A percentile compares a stretch with the other conserved stretches of the same genome.
phyloP scores from a whole-genome alignment of 2,113 vertebrate species.

The Nansenia antarctica region DNA sequence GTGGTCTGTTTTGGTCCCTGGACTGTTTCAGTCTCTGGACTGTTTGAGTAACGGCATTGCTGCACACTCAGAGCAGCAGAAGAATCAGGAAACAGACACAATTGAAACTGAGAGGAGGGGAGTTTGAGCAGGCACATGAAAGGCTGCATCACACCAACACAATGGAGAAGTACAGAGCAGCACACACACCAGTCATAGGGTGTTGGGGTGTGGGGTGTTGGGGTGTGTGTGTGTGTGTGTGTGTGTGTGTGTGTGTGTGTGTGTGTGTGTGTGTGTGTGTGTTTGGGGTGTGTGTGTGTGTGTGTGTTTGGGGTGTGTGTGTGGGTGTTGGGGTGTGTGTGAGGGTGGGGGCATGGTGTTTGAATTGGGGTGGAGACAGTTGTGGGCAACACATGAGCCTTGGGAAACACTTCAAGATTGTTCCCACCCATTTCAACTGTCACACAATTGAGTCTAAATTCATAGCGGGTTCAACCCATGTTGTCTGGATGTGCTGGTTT shows the following conservation, averaged over 20 bases:
- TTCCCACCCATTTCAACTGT: conserved; percentile 35
- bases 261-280: no score
- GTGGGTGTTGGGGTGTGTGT: conserved; percentile 13
- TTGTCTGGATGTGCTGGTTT: conserved; percentile 12
- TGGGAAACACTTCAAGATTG: conserved; percentile 34
- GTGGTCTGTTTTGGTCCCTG: conserved; percentile 34
- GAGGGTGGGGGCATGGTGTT: background rate
- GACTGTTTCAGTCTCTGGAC: conserved; percentile 18
- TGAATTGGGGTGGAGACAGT: conserved; percentile 8
- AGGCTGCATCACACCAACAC: conserved; percentile 23
- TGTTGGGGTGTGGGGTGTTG: conserved; percentile 17
- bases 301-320: no score
- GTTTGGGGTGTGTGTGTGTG: conserved; percentile 21
- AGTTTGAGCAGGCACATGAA: conserved; percentile 27
- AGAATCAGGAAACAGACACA: conserved; percentile 38
- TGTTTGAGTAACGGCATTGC: background rate
- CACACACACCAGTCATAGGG: conserved; percentile 36
- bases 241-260: no score
- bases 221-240: no score
- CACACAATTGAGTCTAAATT: conserved; percentile 36
- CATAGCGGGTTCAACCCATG: background rate
- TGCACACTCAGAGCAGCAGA: conserved; percentile 15
- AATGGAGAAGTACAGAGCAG: conserved; percentile 24
- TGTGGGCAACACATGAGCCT: conserved; percentile 17
- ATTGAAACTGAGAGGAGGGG: conserved; percentile 29